Percentiles rank a stretch among this genome's conserved stretches.
phyloP scores from a whole-genome alignment of 2,888 invertebrate species.

The Ormyrus pomaceus region DNA sequence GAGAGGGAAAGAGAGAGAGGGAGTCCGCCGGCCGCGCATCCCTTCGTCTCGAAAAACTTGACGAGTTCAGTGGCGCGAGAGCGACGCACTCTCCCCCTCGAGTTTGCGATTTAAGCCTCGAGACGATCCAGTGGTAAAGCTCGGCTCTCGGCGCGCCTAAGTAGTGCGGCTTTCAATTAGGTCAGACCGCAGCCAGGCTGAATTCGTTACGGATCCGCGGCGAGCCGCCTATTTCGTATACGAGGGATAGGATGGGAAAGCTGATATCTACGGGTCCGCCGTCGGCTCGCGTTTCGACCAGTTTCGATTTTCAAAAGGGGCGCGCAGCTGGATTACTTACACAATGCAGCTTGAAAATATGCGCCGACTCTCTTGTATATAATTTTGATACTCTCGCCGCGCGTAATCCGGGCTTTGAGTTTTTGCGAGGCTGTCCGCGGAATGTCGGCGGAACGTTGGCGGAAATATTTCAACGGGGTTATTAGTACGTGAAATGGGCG shows the following conservation, averaged over 20 bases:
- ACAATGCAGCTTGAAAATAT: conserved; percentile 11
- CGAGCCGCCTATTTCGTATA: not conserved
- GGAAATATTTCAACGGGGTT: conserved; percentile 34
- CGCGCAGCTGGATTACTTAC: too few species aligned
- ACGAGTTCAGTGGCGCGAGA: not conserved
- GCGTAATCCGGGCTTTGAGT: conserved; percentile 20
- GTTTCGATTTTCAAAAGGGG: conserved; percentile 41
- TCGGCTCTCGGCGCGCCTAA: conserved; percentile 9
- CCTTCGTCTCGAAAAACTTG: conserved; percentile 2
- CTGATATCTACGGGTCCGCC: not conserved
- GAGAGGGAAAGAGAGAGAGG: too few species aligned
- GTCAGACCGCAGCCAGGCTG: conserved; percentile 38
- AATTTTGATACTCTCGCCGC: not conserved
- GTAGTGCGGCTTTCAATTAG: conserved; percentile 49
- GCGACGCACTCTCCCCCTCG: not conserved
- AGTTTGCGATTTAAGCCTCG: not conserved
- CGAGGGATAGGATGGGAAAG: not conserved
- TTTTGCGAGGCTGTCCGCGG: not conserved
- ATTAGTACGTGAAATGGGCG: conserved; percentile 43
- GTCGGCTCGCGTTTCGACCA: not conserved
- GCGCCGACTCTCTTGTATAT: not conserved
- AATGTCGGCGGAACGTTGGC: too few species aligned
- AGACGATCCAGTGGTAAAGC: not conserved
- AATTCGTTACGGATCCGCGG: conserved; percentile 4
- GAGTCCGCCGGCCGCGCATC: too few species aligned